These are phyloP conservation scores for Argyrosomus japonicus DNA, from an alignment of 2,113 vertebrate species.

Conservation along the genomic window DNA sequence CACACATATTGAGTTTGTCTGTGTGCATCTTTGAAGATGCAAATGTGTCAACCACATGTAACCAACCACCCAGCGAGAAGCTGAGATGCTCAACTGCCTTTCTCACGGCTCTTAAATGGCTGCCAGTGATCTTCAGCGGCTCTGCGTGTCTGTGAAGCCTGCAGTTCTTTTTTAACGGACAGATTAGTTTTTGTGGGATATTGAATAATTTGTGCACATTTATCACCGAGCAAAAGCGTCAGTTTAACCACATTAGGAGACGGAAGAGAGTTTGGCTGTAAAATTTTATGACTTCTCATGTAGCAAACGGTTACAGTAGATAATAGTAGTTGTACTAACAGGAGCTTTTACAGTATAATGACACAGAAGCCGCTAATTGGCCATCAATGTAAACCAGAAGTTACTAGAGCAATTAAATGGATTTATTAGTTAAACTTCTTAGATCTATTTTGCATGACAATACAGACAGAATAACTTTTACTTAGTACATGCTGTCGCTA, in stretches of 20 bases:
- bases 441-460: constrained; percentile 16
- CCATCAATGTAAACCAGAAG: constrained; percentile 46
- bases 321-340: neutral
- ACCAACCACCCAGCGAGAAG: constrained; percentile 74
- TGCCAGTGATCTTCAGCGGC: constrained; percentile 74
- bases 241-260: constrained; percentile 56
- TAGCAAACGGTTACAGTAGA: constrained; percentile 25
- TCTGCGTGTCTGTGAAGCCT: constrained; percentile 56
- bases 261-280: constrained; percentile 47
- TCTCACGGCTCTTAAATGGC: constrained; percentile 78
- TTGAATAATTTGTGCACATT: constrained; percentile 70
- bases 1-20: constrained; percentile 80
- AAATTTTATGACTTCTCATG: constrained; percentile 48
- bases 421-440: constrained; percentile 38
- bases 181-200: constrained; percentile 65
- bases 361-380: constrained; percentile 54
- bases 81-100: constrained; percentile 70
- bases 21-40: constrained; percentile 82
- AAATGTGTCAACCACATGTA: constrained; percentile 81
- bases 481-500: neutral
- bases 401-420: constrained; percentile 28
- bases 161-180: constrained; percentile 54
- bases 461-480: neutral
- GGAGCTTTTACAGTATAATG: constrained; percentile 18
- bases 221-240: constrained; percentile 55